Conservation (phyloP, 2,797 vertebrate species). For the Lepus townsendii region DNA sequence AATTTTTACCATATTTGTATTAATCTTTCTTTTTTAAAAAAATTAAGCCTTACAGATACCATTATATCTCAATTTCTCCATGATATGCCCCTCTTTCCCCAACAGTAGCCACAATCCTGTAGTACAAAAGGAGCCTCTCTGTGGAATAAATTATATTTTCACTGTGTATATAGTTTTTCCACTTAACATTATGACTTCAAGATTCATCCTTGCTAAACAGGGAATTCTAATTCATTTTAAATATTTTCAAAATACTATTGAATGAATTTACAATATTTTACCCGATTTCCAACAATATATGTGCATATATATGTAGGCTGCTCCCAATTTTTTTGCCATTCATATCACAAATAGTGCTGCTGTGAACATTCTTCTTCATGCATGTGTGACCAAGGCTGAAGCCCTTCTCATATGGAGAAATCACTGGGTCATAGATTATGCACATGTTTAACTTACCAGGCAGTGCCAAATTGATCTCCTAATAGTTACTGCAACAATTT, state of each 20-base stretch:
- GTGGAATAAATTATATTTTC: not conserved
- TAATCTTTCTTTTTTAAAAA: not conserved
- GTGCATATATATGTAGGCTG: not conserved
- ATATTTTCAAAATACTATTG: not conserved
- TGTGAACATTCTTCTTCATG: not conserved
- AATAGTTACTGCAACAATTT: not conserved
- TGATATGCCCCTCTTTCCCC: not conserved
- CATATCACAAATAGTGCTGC: not conserved
- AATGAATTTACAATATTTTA: not conserved
- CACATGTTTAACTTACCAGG: not conserved
- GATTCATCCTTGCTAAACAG: conserved; percentile 5
- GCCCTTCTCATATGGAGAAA: not conserved
- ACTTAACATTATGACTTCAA: not conserved
- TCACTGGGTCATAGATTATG: not conserved
- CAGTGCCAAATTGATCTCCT: not conserved
- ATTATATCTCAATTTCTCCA: not conserved
- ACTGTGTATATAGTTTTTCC: not conserved
- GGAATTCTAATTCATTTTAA: conserved; percentile 12
- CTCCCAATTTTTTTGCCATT: not conserved
- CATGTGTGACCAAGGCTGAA: not conserved
- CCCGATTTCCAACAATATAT: not conserved
- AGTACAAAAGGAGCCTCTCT: not conserved
- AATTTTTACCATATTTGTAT: not conserved
- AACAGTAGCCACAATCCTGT: not conserved
- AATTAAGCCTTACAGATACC: not conserved